Evolutionary conservation across 2,113 vertebrate genomes (phyloP).

Genomic region (Cichladusa arquata): DNA sequence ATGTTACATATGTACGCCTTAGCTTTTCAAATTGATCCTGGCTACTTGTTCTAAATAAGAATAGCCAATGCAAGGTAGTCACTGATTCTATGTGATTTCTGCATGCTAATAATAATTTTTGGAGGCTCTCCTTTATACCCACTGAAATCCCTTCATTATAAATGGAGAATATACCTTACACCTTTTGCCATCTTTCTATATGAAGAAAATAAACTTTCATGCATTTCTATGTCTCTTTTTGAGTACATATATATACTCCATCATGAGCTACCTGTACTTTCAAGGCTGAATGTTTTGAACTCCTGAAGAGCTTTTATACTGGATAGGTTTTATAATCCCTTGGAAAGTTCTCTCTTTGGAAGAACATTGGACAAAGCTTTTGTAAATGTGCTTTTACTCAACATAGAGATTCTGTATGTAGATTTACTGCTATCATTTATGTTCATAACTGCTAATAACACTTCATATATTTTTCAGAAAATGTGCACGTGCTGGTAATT

Average conservation of each 20-base stretch:
- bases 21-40: not conserved
- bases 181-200: not conserved
- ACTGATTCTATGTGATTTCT: not conserved
- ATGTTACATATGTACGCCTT: not conserved
- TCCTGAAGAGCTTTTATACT: not conserved
- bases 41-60: not conserved
- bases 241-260: not conserved
- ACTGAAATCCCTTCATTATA: not conserved
- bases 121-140: not conserved
- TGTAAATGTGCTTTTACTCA: not conserved
- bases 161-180: not conserved
- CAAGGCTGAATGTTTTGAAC: not conserved
- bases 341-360: not conserved
- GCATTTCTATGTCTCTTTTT: not conserved
- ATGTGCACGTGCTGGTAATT: not conserved
- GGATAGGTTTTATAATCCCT: not conserved
- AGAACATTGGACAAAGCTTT: not conserved
- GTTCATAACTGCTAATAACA: not conserved
- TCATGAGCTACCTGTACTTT: not conserved
- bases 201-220: not conserved
- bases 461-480: not conserved
- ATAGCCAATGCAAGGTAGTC: not conserved
- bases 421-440: not conserved
- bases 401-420: not conserved
- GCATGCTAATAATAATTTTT: accelerated